Base-by-base conservation (phyloP, 2,888 invertebrate genomes). In the Galerucella pusilla region DNA sequence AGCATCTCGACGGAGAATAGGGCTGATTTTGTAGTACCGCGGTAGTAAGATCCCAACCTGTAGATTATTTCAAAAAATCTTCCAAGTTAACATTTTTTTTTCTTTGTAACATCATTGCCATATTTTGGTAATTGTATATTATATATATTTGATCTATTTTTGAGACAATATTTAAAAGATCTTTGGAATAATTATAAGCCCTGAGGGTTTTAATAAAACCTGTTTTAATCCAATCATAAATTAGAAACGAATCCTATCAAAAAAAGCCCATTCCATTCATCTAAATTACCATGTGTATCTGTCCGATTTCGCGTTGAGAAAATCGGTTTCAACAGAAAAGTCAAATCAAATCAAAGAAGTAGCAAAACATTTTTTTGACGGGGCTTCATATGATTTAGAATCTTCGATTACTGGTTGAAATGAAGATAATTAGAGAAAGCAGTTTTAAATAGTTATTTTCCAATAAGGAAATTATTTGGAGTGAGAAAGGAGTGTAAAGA, bases 181-280 rank as follows among this genome's bases (percentile, higher is more conserved):
- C 3, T 11, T 25, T 25, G 25, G 9, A 25, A 59, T n/a, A 59
- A 35, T 35, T 6, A 61, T 61, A 35, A 12, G 25, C 35, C 61
- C 61, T 6, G 11, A 5, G 2, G 35, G 61, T 9, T 12, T 61
- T 35, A 61, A 61, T 35, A 61, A 16, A 25, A 61, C 61, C 25
- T 35, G n/a, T 35, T 61, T 35, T 61, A 61, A 61, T 61, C 61
- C 61, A 28, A 61, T 61, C 61, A 61, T 61, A 61, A 61, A 61
- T 61, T 61, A 61, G 28, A 61, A 61, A 61, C 11, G 61, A 61
- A 12, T 61, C 61, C 14, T 28, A 61, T 28, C 12, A 28, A 61
- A 61, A 35, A 61, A 35, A 28, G 61, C 61, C 61, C 12, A 28
- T 61, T 35, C 28, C 28, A 61, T 25, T 35, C 61, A 5, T 61